A percentile compares a stretch with the other conserved stretches of the same genome.
Conservation (phyloP, 2,797 vertebrate genomes). For the Pseudomugil tenellus region DNA sequence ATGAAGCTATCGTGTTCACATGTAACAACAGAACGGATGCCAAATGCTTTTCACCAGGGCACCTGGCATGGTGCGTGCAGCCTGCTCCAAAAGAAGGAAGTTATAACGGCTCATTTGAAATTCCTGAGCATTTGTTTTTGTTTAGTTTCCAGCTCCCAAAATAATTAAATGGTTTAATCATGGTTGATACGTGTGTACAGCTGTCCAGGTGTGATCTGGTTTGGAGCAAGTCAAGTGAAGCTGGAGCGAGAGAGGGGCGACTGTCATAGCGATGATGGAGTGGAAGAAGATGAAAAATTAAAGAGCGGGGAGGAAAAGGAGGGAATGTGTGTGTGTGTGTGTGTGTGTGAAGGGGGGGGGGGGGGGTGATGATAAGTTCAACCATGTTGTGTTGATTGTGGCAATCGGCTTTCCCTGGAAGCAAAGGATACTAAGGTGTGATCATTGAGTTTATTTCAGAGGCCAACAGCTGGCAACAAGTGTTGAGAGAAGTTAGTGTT, state of each 20-base stretch:
- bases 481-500: conserved; percentile 18
- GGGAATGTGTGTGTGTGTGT: conserved; percentile 35
- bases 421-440: conserved; percentile 50
- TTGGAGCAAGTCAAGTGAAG: conserved; percentile 50
- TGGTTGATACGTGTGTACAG: conserved; percentile 19
- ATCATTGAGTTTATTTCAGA: conserved; percentile 64
- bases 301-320: conserved; percentile 47
- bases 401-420: conserved; percentile 70
- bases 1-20: conserved; percentile 36
- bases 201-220: conserved; percentile 43
- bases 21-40: conserved; percentile 47
- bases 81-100: conserved; percentile 22
- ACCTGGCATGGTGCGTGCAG: conserved; percentile 36
- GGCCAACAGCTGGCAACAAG: conserved; percentile 53
- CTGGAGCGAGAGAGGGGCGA: conserved; percentile 55
- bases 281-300: conserved; percentile 44
- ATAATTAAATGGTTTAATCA: background rate
- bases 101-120: conserved; percentile 12
- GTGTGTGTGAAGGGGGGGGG: conserved; percentile 33
- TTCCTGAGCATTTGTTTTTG: conserved; percentile 14
- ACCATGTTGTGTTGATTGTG: conserved; percentile 68
- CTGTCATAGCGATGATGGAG: conserved; percentile 52
- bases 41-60: conserved; percentile 43
- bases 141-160: conserved; percentile 1
- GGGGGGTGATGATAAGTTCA: conserved; percentile 76